Evolutionary conservation across 2,113 vertebrate genomes (phyloP).

Genomic region (Tragelaphus strepsiceros): DNA sequence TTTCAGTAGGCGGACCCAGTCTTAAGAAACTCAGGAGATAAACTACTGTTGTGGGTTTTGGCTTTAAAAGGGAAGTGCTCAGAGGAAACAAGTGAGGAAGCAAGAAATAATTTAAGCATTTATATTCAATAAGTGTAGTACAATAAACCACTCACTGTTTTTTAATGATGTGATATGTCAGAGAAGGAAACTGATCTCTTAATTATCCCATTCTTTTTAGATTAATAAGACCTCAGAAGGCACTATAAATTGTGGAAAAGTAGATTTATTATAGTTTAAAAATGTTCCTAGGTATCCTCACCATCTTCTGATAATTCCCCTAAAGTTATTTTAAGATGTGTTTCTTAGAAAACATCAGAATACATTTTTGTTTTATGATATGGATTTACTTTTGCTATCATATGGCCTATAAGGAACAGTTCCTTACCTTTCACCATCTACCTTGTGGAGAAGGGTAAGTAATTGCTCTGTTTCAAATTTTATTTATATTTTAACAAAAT

Average conservation of each 20-base stretch:
- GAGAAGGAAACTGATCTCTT: constrained; percentile 16
- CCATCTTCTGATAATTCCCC: constrained; percentile 54
- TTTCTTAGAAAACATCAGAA: constrained; percentile 61
- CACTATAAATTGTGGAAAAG: background rate
- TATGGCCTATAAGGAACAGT: constrained; percentile 68
- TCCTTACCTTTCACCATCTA: constrained; percentile 51
- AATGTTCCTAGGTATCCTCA: constrained; percentile 1
- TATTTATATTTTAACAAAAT: constrained; percentile 75
- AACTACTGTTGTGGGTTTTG: background rate
- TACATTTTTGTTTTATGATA: constrained; percentile 71
- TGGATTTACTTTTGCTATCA: constrained; percentile 63
- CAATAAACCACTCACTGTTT: background rate
- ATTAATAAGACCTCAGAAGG: constrained; percentile 28
- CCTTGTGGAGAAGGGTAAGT: constrained; percentile 52
- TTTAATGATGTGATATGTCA: background rate
- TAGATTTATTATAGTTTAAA: background rate
- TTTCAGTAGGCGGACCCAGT: background rate
- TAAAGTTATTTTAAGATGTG: constrained; percentile 62
- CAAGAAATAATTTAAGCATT: constrained; percentile 25
- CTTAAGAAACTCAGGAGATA: constrained; percentile 27
- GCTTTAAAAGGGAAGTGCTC: background rate
- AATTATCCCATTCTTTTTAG: constrained; percentile 42
- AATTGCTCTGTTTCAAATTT: constrained; percentile 61
- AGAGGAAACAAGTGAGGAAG: background rate
- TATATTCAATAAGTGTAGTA: background rate